Evolutionary conservation across 2,113 vertebrate genomes (phyloP), one percentile per base, ranked within the genome.

Genomic region (Gopherus evgoodei): DNA sequence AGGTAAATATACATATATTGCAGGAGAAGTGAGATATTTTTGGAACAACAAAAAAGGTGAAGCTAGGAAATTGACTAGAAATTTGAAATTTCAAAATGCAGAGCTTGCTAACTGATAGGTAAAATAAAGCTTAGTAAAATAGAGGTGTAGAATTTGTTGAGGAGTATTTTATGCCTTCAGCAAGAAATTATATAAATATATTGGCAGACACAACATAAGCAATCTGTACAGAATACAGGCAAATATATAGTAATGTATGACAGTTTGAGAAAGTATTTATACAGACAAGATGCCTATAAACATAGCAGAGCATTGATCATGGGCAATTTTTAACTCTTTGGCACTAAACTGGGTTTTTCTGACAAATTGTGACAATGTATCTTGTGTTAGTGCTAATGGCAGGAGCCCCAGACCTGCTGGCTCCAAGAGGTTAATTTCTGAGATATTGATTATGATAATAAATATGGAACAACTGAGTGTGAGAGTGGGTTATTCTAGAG

Each of bases 121-220:
- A 95, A 95, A 93, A 91, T 96, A 95, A 95, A 96, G 91, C 81
- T 93, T 85, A 93, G 42, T 81, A 86, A 80, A 93, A 90, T 69
- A 94, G 84, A 90, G 89, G 91, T 88, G 93, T 83, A 86, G 95
- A 95, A 93, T 93, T 93, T n/a, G 88, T 93, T 97, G 53, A 86
- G 91, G 86, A 96, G n/a, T 62, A 95, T 91, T 93, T 94, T 94
- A 44, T 53, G 50, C 95, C 93, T 96, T 78, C 81, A 95, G 86
- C 84, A 89, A 93, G 90, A 90, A 65, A 94, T 95, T 90, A 89
- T 89, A 95, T 54, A 96, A 90, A 94, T 86, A 96, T 95, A 96
- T 91, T 93, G 94, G 91, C 80, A 95, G 87, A 50, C 72, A 90
- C 59, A 86, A 80, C 90, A 90, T 56, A 94, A 90, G 91, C 52